Percentiles rank a stretch among this genome's conserved stretches.
Evolutionary conservation across 2,113 vertebrate genomes (phyloP).

Genomic region (Bothrops jararaca): DNA sequence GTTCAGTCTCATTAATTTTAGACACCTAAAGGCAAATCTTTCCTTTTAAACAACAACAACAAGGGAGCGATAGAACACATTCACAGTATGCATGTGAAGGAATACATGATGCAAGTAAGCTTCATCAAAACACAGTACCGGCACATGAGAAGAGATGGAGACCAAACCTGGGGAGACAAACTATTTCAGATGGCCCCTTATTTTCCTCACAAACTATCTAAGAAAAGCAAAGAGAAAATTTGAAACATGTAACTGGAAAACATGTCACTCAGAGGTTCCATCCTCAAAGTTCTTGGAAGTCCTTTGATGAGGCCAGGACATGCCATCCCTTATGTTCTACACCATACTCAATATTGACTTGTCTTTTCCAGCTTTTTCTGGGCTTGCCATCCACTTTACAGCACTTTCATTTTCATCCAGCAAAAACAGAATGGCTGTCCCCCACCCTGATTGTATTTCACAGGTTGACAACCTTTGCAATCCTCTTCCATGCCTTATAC

Average conservation of each 20-base stretch:
- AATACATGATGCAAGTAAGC: conserved; percentile 10
- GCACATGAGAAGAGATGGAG: neutral
- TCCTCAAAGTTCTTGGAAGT: neutral
- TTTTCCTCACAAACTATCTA: neutral
- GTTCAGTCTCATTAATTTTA: conserved; percentile 68
- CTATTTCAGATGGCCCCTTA: neutral
- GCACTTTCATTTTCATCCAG: neutral
- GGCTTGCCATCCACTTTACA: neutral
- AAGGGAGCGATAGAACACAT: conserved; percentile 15
- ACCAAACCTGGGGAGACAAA: neutral
- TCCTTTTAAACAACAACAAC: conserved; percentile 58
- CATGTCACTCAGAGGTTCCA: neutral
- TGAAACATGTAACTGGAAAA: neutral
- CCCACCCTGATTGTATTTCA: neutral
- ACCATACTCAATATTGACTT: neutral
- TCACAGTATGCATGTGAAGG: conserved; percentile 30
- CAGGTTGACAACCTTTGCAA: neutral
- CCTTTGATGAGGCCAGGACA: neutral
- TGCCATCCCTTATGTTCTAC: neutral
- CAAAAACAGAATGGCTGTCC: neutral
- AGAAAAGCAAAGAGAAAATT: neutral
- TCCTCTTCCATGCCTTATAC: neutral
- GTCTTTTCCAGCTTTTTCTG: neutral
- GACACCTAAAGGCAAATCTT: conserved; percentile 65
- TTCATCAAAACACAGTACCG: neutral